A percentile compares a stretch with the other conserved stretches of the same genome.
These are phyloP conservation scores for Megamerina dolium DNA, from an alignment of 2,888 invertebrate species.

Conservation along the genomic window DNA sequence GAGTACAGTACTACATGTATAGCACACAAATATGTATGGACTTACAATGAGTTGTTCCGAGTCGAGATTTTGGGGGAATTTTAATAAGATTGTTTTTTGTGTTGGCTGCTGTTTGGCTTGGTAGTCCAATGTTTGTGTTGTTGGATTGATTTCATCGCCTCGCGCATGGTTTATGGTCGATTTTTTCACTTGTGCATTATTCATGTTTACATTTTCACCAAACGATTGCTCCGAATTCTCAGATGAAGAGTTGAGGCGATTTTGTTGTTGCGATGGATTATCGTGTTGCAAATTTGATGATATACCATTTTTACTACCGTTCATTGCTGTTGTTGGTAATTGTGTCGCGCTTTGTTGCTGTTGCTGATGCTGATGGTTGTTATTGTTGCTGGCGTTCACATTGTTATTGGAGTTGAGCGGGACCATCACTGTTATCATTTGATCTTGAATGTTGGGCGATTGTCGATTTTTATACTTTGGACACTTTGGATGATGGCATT, in stretches of 20 bases:
- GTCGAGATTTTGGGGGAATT: conserved; percentile 45
- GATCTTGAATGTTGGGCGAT: conserved; percentile 48
- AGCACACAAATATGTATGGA: no score
- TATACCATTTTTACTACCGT: conserved; percentile 15
- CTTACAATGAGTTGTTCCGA: conserved; percentile 48
- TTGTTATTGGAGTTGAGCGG: conserved; percentile 47
- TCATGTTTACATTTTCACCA: conserved; percentile 26
- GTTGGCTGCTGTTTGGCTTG: conserved; percentile 23
- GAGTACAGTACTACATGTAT: no score
- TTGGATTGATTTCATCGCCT: background rate
- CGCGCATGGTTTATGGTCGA: conserved; percentile 20
- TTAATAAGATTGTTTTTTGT: conserved; percentile 47
- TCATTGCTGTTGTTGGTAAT: conserved; percentile 14
- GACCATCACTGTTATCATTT: conserved; percentile 50
- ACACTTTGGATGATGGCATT: conserved; percentile 49
- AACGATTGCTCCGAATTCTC: conserved; percentile 48
- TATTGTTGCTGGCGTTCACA: conserved; percentile 28
- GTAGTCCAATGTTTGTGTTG: background rate
- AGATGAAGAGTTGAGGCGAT: conserved; percentile 46
- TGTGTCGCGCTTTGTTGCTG: conserved; percentile 21
- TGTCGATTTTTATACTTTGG: conserved; percentile 45
- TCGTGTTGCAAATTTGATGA: conserved; percentile 7
- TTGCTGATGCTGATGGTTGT: conserved; percentile 22
- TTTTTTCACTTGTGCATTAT: conserved; percentile 40
- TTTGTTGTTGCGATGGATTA: conserved; percentile 19